phyloP scores from a whole-genome alignment of 1,140 invertebrate genomes.

The Scaptomyza montana region DNA sequence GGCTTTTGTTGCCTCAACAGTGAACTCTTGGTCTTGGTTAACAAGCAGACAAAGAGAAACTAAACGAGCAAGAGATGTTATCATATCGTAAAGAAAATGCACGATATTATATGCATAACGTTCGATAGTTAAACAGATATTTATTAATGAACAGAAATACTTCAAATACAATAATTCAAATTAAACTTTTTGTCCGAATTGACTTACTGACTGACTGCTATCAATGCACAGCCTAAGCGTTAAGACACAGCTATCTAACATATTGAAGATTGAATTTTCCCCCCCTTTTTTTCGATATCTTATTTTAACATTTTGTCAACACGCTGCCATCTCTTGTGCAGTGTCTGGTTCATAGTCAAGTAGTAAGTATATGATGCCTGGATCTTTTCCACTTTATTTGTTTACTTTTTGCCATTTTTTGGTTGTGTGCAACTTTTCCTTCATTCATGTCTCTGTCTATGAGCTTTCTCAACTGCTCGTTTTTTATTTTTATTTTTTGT shows the following conservation, averaged over 20 bases:
- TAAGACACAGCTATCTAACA: too few species aligned
- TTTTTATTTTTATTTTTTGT: conserved; percentile 19
- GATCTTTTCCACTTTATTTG: conserved; percentile 50
- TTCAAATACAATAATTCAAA: too few species aligned
- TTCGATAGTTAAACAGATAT: too few species aligned
- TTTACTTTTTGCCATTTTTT: conserved; percentile 77
- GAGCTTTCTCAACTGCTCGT: conserved; percentile 11
- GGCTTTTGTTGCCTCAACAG: conserved; percentile 31
- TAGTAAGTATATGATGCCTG: conserved; percentile 21
- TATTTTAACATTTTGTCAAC: background rate
- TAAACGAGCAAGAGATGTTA: background rate
- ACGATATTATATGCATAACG: too few species aligned
- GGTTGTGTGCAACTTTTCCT: conserved; percentile 52
- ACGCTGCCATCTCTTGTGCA: conserved; percentile 8
- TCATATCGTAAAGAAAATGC: background rate
- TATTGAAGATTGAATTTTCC: too few species aligned
- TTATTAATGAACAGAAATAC: too few species aligned
- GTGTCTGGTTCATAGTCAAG: background rate
- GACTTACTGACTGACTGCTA: too few species aligned
- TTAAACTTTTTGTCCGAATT: too few species aligned
- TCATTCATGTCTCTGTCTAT: conserved; percentile 34
- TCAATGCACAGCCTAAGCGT: too few species aligned
- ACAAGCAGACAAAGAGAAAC: conserved; percentile 34
- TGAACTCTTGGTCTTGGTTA: conserved; percentile 23
- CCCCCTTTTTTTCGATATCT: too few species aligned